Conservation (phyloP, 2,888 invertebrate species). For the Sceliomorpha sp. region DNA sequence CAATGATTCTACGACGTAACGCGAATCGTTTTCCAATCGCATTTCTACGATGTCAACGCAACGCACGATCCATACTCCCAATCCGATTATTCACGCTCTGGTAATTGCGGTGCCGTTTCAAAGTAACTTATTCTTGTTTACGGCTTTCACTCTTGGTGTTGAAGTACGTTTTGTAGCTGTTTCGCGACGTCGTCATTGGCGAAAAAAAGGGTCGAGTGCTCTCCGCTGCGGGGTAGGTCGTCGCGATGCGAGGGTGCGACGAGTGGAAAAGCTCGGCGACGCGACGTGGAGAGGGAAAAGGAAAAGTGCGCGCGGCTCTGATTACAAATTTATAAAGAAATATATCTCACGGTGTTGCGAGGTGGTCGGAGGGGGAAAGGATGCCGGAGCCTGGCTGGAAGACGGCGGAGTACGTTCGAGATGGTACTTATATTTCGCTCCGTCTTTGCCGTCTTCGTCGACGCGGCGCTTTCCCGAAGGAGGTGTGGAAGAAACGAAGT, state of each 20-base stretch:
- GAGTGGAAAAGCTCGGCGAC: not conserved
- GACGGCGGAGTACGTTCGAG: not conserved
- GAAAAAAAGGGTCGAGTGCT: slow-evolving; percentile 32
- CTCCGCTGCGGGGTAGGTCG: slow-evolving; percentile 7
- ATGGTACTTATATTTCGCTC: slow-evolving; percentile 2
- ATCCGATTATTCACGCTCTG: slow-evolving; percentile 28
- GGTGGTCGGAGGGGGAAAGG: slow-evolving; percentile 14
- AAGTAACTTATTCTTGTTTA: slow-evolving; percentile 25
- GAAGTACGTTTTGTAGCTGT: slow-evolving; percentile 36
- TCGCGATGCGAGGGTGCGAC: slow-evolving; percentile 1
- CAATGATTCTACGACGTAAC: no score
- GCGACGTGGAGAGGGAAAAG: slow-evolving; percentile 19
- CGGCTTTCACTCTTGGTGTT: slow-evolving; percentile 8
- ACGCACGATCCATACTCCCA: slow-evolving; percentile 8
- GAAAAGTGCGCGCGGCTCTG: slow-evolving; percentile 37
- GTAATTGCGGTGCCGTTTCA: slow-evolving; percentile 20
- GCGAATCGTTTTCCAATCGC: no score
- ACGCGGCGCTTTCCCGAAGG: slow-evolving; percentile 28
- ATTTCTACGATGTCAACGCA: no score
- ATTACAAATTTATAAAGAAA: slow-evolving; percentile 55
- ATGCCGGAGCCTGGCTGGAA: not conserved
- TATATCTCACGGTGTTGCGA: slow-evolving; percentile 31
- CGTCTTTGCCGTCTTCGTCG: slow-evolving; percentile 17
- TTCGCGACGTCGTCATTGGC: slow-evolving; percentile 9
- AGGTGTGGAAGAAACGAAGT: slow-evolving; percentile 40